These are phyloP conservation scores for Eutrigla gurnardus DNA, from an alignment of 2,797 vertebrate genomes.

Conservation along the genomic window DNA sequence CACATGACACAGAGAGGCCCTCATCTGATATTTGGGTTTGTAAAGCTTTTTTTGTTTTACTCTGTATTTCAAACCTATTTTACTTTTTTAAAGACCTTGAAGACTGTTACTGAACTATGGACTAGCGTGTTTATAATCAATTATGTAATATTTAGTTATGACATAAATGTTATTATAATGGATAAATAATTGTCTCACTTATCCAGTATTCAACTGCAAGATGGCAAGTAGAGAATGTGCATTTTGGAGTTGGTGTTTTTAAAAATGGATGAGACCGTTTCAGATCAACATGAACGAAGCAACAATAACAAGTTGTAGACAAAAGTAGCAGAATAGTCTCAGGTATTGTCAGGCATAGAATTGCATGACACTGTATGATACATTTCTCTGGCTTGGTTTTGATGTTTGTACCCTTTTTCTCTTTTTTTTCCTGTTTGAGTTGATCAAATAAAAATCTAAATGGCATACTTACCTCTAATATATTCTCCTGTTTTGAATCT, in stretches of 20 bases:
- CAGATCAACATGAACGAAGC: background rate
- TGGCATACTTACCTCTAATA: slow-evolving; percentile 65
- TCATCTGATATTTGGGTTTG: slow-evolving; percentile 76
- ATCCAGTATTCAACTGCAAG: slow-evolving; percentile 42
- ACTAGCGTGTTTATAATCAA: slow-evolving; percentile 37
- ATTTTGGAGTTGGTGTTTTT: slow-evolving; percentile 29
- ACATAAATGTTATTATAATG: slow-evolving; percentile 17
- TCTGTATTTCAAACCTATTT: slow-evolving; percentile 54
- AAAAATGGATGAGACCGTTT: background rate
- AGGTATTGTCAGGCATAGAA: slow-evolving; percentile 53
- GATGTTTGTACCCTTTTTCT: slow-evolving; percentile 69
- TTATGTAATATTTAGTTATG: slow-evolving; percentile 37
- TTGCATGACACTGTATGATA: slow-evolving; percentile 69
- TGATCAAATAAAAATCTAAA: slow-evolving; percentile 80
- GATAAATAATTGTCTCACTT: slow-evolving; percentile 14
- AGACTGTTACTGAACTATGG: slow-evolving; percentile 53
- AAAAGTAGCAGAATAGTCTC: slow-evolving; percentile 49
- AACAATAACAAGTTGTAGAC: slow-evolving; percentile 34
- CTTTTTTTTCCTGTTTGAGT: slow-evolving; percentile 66
- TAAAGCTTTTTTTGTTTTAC: slow-evolving; percentile 70
- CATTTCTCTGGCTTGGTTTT: slow-evolving; percentile 63
- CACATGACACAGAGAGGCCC: slow-evolving; percentile 77
- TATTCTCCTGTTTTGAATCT: slow-evolving; percentile 80
- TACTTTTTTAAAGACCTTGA: slow-evolving; percentile 23
- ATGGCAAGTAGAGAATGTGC: slow-evolving; percentile 2